phyloP scores from a whole-genome alignment of 2,113 vertebrate species.

The Semnornis frantzii region DNA sequence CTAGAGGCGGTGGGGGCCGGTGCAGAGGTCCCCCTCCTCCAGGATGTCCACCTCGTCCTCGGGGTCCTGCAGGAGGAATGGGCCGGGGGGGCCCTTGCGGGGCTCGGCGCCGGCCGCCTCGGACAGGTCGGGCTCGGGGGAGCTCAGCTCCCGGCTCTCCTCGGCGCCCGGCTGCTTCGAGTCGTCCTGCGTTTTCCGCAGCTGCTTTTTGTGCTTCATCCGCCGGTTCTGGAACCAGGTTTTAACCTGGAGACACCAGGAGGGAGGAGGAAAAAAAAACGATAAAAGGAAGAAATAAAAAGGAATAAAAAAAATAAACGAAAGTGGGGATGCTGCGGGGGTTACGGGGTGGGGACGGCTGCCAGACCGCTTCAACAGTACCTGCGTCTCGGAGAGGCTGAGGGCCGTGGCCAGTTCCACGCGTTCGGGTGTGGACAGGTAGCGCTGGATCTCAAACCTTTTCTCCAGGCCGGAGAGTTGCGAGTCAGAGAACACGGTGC shows the following conservation, averaged over 20 bases:
- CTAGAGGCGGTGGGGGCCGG: conserved; percentile 86
- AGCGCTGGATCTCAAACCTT: conserved; percentile 95
- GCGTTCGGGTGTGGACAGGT: conserved; percentile 94
- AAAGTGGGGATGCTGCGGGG: not conserved
- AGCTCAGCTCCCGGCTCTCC: conserved; percentile 80
- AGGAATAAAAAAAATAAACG: not conserved
- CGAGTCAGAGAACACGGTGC: conserved; percentile 97
- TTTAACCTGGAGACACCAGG: conserved; percentile 80
- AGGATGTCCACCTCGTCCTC: conserved; percentile 97
- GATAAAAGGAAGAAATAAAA: no score
- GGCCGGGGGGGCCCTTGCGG: conserved; percentile 52
- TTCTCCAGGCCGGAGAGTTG: conserved; percentile 97
- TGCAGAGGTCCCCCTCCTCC: conserved; percentile 83
- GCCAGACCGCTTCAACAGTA: not conserved
- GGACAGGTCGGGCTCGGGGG: conserved; percentile 77
- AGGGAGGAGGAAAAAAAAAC: no score
- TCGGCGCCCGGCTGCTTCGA: conserved; percentile 79
- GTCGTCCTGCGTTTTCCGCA: conserved; percentile 93
- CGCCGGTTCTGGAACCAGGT: conserved; percentile 98
- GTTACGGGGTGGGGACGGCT: fast-evolving
- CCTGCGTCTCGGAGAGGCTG: conserved; percentile 98
- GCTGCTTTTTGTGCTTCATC: conserved; percentile 98
- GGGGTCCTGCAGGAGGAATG: conserved; percentile 84
- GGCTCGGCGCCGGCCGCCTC: conserved; percentile 68
- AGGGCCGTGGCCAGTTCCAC: conserved; percentile 96